Conservation (phyloP, 2,113 vertebrate species). For the Eleginops maclovinus region DNA sequence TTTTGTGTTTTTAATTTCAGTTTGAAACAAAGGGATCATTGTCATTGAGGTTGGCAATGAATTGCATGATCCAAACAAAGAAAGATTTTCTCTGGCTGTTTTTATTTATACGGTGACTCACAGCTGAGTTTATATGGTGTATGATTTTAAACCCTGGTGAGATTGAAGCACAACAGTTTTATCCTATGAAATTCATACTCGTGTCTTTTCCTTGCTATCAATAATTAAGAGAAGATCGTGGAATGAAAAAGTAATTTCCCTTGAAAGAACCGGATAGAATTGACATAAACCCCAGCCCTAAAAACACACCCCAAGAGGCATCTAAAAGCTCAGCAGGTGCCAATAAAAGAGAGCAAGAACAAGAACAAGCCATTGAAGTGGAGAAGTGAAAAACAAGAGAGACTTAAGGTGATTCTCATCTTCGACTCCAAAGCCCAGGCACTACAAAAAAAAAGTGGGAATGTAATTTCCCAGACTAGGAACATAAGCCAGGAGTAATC, state of each 20-base stretch:
- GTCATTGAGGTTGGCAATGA: conserved; percentile 40
- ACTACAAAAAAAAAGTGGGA: conserved; percentile 77
- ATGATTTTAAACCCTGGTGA: conserved; percentile 63
- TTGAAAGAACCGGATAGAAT: conserved; percentile 71
- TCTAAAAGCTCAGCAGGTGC: conserved; percentile 71
- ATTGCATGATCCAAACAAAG: conserved; percentile 29
- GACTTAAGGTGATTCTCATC: conserved; percentile 81
- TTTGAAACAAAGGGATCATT: conserved; percentile 38
- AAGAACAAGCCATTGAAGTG: conserved; percentile 71
- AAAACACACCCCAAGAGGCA: conserved; percentile 71
- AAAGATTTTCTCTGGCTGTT: conserved; percentile 7
- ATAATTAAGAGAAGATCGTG: conserved; percentile 79
- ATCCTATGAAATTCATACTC: conserved; percentile 64
- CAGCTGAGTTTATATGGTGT: conserved; percentile 47
- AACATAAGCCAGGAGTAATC: conserved; percentile 87
- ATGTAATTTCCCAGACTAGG: conserved; percentile 87
- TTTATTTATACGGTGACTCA: conserved; percentile 51
- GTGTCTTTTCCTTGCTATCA: conserved; percentile 66
- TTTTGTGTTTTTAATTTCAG: no score
- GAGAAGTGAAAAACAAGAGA: conserved; percentile 79
- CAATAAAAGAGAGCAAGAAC: conserved; percentile 74
- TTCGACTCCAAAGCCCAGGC: conserved; percentile 78
- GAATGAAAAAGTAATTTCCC: conserved; percentile 79
- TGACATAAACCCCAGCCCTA: conserved; percentile 65
- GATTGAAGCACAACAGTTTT: conserved; percentile 56